Percentiles rank a stretch among this genome's conserved stretches.
Evolutionary conservation across 2,797 vertebrate genomes (phyloP).

Genomic region (Lacerta viridis): DNA sequence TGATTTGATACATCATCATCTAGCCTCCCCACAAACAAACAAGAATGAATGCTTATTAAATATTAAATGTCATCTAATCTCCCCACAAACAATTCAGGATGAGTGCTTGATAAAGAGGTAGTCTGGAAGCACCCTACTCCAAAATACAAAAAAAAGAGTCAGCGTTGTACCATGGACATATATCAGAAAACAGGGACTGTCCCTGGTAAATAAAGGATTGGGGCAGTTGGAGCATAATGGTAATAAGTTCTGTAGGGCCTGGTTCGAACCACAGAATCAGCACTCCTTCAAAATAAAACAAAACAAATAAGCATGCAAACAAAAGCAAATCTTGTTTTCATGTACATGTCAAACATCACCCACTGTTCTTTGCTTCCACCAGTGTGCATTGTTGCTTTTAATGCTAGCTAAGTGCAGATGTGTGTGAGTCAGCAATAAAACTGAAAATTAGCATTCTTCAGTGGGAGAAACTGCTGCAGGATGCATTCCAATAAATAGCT

Average conservation of each 20-base stretch:
- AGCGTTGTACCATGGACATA: background rate
- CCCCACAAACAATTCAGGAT: too few species aligned
- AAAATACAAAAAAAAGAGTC: too few species aligned
- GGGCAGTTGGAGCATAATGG: background rate
- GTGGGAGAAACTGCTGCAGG: conserved; percentile 14
- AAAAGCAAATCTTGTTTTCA: conserved; percentile 7
- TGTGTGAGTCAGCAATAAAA: conserved; percentile 40
- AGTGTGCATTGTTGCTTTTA: conserved; percentile 23
- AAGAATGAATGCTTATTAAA: too few species aligned
- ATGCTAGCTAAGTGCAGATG: conserved; percentile 12
- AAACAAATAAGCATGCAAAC: background rate
- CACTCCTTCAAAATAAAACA: background rate
- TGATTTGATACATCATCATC: too few species aligned
- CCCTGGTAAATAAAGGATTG: background rate
- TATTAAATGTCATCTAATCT: too few species aligned
- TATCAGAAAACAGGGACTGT: background rate
- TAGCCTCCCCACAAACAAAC: too few species aligned
- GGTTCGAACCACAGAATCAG: background rate
- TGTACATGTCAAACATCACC: background rate
- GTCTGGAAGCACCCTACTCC: too few species aligned
- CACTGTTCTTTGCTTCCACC: background rate
- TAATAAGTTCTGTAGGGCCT: background rate
- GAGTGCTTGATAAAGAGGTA: too few species aligned
- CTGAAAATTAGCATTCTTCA: conserved; percentile 32
- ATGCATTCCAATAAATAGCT: conserved; percentile 25